Evolutionary conservation across 1,140 invertebrate genomes (phyloP).

Genomic region (Mesaphorura yosii): DNA sequence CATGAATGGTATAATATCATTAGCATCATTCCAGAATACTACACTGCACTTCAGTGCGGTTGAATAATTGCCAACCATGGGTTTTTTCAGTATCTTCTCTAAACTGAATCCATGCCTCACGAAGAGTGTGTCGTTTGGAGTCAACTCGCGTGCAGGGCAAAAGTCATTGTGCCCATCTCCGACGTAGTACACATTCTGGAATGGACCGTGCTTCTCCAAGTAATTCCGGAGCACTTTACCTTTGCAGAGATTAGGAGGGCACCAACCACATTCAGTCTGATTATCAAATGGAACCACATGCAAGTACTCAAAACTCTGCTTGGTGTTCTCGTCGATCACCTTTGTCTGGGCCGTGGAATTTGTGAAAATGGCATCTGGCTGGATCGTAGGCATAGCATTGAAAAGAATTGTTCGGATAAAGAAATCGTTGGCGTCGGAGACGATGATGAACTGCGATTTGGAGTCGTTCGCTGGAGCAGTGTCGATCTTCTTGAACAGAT

Average conservation of each 20-base stretch:
- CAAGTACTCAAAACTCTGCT: conserved; percentile 10
- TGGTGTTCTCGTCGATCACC: conserved; percentile 2
- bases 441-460: conserved; percentile 12
- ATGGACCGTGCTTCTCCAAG: conserved; percentile 22
- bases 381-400: conserved; percentile 16
- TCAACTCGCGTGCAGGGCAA: neutral
- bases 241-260: conserved; percentile 28
- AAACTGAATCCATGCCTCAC: neutral
- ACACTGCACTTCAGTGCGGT: too few species aligned
- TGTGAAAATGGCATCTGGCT: conserved; percentile 18
- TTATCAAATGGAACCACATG: conserved; percentile 22
- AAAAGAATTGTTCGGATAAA: conserved; percentile 21
- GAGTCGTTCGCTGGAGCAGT: neutral
- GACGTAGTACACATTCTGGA: conserved; percentile 21
- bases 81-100: too few species aligned
- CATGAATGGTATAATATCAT: too few species aligned
- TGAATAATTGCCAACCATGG: too few species aligned
- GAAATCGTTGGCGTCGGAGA: conserved; percentile 27
- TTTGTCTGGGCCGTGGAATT: conserved; percentile 17
- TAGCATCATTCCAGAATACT: too few species aligned
- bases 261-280: conserved; percentile 15
- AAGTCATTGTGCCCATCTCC: conserved; percentile 30
- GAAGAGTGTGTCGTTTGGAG: neutral
- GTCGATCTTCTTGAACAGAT: conserved; percentile 15
- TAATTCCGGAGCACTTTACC: conserved; percentile 21